Base-by-base conservation (phyloP, 2,797 vertebrate species). In the Danio aesculapii region DNA sequence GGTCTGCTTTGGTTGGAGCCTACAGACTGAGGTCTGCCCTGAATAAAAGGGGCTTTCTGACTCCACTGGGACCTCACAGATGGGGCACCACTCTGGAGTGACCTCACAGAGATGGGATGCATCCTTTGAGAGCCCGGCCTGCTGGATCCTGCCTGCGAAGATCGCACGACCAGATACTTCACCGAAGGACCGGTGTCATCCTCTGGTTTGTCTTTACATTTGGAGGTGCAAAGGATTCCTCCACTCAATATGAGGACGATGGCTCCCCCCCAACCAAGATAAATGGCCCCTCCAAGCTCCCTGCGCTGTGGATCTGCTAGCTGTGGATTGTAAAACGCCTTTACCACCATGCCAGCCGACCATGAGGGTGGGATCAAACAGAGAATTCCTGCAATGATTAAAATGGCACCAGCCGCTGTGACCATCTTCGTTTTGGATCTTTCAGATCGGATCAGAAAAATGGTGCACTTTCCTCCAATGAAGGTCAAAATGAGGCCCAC, bases 271-370 rank as follows among this genome's bases (percentile, higher is more conserved):
- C 96, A 98, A 81, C 96, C 97, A 0, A 98, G 91, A 76, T 98
- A 98, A 46, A 98, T 93, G 0, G 96, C 93, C 0, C 95, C 91
- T 0, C 97, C 97, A 79, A 98, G 90, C 86, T 97, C 97, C 79
- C 96, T 92, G 88, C 93, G 95, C 91, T 96, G 96, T 6, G 95
- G 90, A 0, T 92, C 81, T 0, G 70, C 83, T 58, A 97, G 64
- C 77, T 94, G 3, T 0, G 96, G 96, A 87, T 96, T 93, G 90
- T 95, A 95, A 89, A 96, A 96, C 0, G 79, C 87, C 30, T 69
- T 89, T 71, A 96, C 91, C 81, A 95, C 88, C 1, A 82, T 47
- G 0, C 90, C 88, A 0, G 95, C 93, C 0, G 88, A 87, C 95
- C 95, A 96, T 0, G 91, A 92, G 0, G 92, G 86, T 0, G 95